Percentiles rank a stretch among this genome's conserved stretches.
phyloP scores from a whole-genome alignment of 2,888 invertebrate genomes.

The Erebia palarica region DNA sequence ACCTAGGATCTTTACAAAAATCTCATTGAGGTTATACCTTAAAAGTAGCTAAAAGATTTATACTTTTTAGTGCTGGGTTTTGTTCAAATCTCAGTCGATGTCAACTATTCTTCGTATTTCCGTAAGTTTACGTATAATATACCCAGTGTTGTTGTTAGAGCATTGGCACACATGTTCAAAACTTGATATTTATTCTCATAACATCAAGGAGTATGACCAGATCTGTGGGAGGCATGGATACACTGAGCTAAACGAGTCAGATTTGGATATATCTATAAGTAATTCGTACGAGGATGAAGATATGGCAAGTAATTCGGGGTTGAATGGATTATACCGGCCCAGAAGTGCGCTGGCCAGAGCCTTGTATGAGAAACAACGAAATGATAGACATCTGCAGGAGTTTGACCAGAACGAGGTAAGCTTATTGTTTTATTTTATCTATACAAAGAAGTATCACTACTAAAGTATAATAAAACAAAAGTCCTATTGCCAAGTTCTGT shows the following conservation, averaged over 20 bases:
- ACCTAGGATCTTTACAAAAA: slow-evolving; percentile 6
- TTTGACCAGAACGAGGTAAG: slow-evolving; percentile 88
- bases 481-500: too few relatives aligned
- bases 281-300: slow-evolving; percentile 41
- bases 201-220: slow-evolving; percentile 58
- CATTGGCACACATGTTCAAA: slow-evolving; percentile 45
- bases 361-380: slow-evolving; percentile 87
- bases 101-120: slow-evolving; percentile 41
- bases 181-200: slow-evolving; percentile 60
- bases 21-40: slow-evolving; percentile 40
- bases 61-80: slow-evolving; percentile 30
- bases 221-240: slow-evolving; percentile 48
- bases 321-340: slow-evolving; percentile 83
- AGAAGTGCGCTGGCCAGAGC: slow-evolving; percentile 87
- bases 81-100: slow-evolving; percentile 50
- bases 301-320: slow-evolving; percentile 62
- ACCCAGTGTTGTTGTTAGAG: slow-evolving; percentile 38
- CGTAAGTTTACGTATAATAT: slow-evolving; percentile 37
- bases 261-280: slow-evolving; percentile 32
- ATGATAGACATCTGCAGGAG: slow-evolving; percentile 85
- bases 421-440: slow-evolving; percentile 29
- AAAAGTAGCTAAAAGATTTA: not conserved
- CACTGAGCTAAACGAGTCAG: slow-evolving; percentile 43
- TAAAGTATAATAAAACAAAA: too few relatives aligned
- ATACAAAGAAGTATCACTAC: not conserved